Evolutionary conservation across 23 tunicate genomes (phyloP), one percentile per base, ranked within the genome.

Genomic region (Phallusia fumigata): DNA sequence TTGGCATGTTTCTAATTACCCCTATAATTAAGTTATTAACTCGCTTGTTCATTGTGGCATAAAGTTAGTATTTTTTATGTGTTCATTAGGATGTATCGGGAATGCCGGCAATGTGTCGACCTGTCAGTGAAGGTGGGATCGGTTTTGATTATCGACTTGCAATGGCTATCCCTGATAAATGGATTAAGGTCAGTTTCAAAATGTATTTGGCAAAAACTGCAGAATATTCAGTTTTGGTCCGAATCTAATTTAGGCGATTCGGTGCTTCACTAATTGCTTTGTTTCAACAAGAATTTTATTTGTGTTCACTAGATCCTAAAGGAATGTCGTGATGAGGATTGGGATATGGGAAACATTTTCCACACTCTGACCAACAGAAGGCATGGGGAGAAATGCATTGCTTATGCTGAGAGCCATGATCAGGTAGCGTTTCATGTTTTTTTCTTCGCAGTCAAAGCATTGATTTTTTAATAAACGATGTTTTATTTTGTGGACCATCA

Each of bases 61-160:
- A n/a, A n/a, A n/a, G n/a, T 3, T 40, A 10, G 47, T 40, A 40
- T 40, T 40, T 58, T 32, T 33, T 40, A 22, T 75, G n/a, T n/a
- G n/a, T n/a, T n/a, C n/a, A n/a, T 18, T 73, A 87, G 90, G 99
- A 97, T 78, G 99, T 97, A 28, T 97, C 99, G 65, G 99, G 99
- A 2, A 97, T 97, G 99, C 99, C 99, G 15, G 99, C 96, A 65
- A 97, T 97, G 99, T 97, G 99, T 73, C 65, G 92, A 30, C 99
- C 99, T 5, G 86, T 97, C 3, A 30, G 33, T 26, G 93, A 97
- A 86, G 99, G 99, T 15, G 99, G 99, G 3, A 76, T 97, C 28
- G 99, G 99, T 0, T 97, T 97, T 53, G 99, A 97, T 86, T 97
- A 85, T 77, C 77, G 99, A 47, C 81, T 97, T 3, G 99, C 97